Base-by-base conservation (phyloP, 2,888 invertebrate species). In the Eristalinus sepulchralis region DNA sequence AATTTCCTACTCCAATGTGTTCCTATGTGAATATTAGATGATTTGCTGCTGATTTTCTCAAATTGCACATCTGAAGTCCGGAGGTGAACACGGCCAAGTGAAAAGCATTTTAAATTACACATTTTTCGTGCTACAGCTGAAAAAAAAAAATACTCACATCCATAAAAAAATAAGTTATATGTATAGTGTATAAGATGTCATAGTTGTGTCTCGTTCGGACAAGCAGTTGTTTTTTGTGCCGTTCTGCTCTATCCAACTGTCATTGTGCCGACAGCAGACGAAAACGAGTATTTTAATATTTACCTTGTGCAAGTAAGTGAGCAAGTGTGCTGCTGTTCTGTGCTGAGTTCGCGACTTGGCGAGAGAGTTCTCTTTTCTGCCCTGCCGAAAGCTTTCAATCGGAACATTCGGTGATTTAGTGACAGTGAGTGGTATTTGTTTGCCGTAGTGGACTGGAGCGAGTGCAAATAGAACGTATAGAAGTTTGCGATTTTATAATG, bases 281-380 rank as follows among this genome's bases (percentile, higher is more conserved):
- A 82, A 82, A 86, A 86, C 86, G 83, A 83, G 86, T 83, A 78
- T 86, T 86, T 86, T 86, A 79, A 86, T 86, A 86, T 86, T 86
- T 86, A 86, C 86, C 86, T 86, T 86, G 86, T 83, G 70, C 31
- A 83, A 86, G 83, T 79, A 83, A 83, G 83, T 79, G 86, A 83
- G 86, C 78, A 86, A 86, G 86, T 83, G 86, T 79, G 86, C 76
- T 86, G 57, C 47, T 64, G 67, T 68, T 36, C 20, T 75, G 57
- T 62, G 67, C 81, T 66, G 64, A 64, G 76, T 8, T 64, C 62
- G 67, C 62, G 36, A 34, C 17, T 57, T 79, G 36, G 53, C 66
- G 80, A 86, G 85, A 85, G 75, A 71, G 62, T 79, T 75, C 17
- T 64, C 33, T 34, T 64, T n/a, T 6, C 11, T 11, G 17, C 34